Evolutionary conservation across 1,140 invertebrate genomes (phyloP), one percentile per base, ranked within the genome.

Genomic region (Bombus soroeensis): DNA sequence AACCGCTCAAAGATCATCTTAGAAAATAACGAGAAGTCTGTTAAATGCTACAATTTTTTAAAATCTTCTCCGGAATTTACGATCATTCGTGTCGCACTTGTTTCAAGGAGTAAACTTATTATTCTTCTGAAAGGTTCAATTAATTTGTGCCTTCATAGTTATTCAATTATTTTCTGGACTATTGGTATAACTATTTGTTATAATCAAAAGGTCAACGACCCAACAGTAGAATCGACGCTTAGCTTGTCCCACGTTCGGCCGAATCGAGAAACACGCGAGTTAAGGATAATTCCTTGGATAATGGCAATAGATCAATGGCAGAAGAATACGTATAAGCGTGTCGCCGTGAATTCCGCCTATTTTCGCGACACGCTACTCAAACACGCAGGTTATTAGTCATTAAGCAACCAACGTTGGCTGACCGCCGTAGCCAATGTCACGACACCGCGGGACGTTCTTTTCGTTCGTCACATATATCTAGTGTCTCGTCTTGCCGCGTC

Each of bases 351-450:
- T 84, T 39, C 47, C 41, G 59, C 70, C 77, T 74, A 85, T 71
- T 81, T 81, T 85, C 83, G 77, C 25, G 70, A 81, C 62, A 68
- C 72, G 57, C 74, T 28, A 70, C 66, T 74, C 77, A 75, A 82
- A 81, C 87, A 71, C 81, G 72, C 64, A 90, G 78, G 72, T 90
- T 90, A 88, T 88, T 85, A 86, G 77, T 81, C 81, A 81, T 88
- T 86, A 88, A 72, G 47, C 47, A n/a, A 62, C 70, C 83, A 34
- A 28, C 74, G 72, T 75, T 39, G 41, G 13, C 68, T 37, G 22
- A 47, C 64, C 72, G 39, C 59, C 34, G 64, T 15, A 78, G 76
- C 75, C 76, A 88, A 80, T 76, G 88, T 89, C 89, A 88, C 77
- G 88, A 91, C 75, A 73, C 71, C 70, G 83, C 70, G 79, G 80